Evolutionary conservation across 2,797 vertebrate species (phyloP).

Genomic region (Eleutherodactylus coqui): DNA sequence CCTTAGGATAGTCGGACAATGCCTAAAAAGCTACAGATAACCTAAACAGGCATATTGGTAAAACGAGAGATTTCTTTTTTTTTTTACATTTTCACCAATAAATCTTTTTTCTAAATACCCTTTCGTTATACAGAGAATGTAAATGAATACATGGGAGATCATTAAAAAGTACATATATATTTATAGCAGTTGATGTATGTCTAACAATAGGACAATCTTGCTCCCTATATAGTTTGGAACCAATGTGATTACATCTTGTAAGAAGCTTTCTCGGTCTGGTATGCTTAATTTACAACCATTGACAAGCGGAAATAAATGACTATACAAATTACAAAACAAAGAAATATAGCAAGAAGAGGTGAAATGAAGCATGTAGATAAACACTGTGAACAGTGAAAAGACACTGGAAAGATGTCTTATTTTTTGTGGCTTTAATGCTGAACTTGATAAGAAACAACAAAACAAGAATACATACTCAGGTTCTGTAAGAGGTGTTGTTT

Average conservation of each 20-base stretch:
- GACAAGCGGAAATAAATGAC: neutral
- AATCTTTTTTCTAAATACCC: neutral
- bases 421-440: slow-evolving; percentile 15
- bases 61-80: too few species aligned
- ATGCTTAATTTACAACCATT: neutral
- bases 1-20: too few species aligned
- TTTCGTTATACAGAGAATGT: neutral
- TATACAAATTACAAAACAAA: neutral
- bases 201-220: neutral
- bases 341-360: neutral
- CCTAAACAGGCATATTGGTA: too few species aligned
- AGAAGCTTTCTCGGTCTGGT: neutral
- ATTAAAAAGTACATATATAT: neutral
- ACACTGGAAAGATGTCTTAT: neutral
- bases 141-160: neutral
- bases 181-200: neutral
- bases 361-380: neutral
- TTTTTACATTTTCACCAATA: neutral
- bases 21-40: too few species aligned
- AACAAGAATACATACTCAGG: slow-evolving; percentile 79
- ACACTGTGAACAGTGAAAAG: neutral
- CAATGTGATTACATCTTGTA: neutral
- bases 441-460: slow-evolving; percentile 23
- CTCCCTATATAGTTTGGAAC: neutral
- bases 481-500: slow-evolving; percentile 87